These are phyloP conservation scores for Mythimna impura DNA, from an alignment of 2,888 invertebrate genomes.

Conservation along the genomic window DNA sequence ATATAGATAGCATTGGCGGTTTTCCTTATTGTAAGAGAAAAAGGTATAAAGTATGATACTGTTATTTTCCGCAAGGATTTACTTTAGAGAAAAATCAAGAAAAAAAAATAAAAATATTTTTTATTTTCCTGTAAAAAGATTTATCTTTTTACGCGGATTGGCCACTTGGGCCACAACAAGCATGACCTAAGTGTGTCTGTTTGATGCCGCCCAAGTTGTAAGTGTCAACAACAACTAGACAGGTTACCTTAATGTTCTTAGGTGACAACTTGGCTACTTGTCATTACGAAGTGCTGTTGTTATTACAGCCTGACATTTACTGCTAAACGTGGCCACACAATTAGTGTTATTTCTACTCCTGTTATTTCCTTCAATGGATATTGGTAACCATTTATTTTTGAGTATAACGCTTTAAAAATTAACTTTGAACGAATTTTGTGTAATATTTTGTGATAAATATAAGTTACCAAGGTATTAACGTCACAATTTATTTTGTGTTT, in stretches of 20 bases:
- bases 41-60: too few species aligned
- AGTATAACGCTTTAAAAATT: constrained; percentile 4
- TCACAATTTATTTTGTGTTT: constrained; percentile 2
- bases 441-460: constrained; percentile 13
- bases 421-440: neutral
- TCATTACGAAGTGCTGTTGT: constrained; percentile 12
- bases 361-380: constrained; percentile 22
- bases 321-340: constrained; percentile 46
- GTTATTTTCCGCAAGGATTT: too few species aligned
- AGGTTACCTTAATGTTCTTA: constrained; percentile 34
- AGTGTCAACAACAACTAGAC: constrained; percentile 33
- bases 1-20: too few species aligned
- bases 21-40: too few species aligned
- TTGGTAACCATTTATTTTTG: constrained; percentile 14
- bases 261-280: constrained; percentile 16
- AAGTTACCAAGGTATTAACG: neutral
- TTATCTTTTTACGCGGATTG: neutral
- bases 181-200: neutral
- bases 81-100: too few species aligned
- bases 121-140: too few species aligned
- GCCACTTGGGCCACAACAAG: neutral
- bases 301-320: constrained; percentile 35
- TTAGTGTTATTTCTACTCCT: constrained; percentile 36
- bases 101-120: too few species aligned
- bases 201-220: constrained; percentile 13